Evolutionary conservation across 2,888 invertebrate species (phyloP).

Genomic region (Diaphora mendica): DNA sequence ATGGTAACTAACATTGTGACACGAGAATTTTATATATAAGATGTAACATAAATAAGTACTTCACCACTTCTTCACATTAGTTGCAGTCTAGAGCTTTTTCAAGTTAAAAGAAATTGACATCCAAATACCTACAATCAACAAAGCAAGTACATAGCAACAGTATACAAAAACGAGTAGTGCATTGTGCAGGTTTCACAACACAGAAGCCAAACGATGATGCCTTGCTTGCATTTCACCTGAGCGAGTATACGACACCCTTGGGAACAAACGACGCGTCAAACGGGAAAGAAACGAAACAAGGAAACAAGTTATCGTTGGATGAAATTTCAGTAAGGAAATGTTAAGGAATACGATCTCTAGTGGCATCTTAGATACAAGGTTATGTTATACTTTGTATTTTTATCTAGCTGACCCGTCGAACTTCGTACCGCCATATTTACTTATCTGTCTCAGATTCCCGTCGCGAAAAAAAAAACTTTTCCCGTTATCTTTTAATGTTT

Average conservation of each 20-base stretch:
- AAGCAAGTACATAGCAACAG: conserved; percentile 10
- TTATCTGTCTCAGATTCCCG: too few species aligned
- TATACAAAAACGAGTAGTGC: conserved; percentile 38
- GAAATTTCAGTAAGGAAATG: conserved; percentile 20
- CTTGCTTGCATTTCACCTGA: conserved; percentile 61
- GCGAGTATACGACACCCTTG: conserved; percentile 60
- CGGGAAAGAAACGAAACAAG: neutral
- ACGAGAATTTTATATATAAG: too few species aligned
- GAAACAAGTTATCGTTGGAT: conserved; percentile 14
- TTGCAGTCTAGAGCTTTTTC: neutral
- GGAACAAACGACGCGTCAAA: conserved; percentile 23
- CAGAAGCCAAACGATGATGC: conserved; percentile 57
- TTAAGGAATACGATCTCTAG: conserved; percentile 1
- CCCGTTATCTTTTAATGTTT: too few species aligned
- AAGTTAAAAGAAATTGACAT: neutral
- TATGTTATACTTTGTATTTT: too few species aligned
- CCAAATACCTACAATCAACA: conserved; percentile 1
- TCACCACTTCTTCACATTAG: neutral
- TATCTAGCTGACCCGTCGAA: too few species aligned
- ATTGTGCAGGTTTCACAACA: conserved; percentile 63
- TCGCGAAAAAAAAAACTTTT: too few species aligned
- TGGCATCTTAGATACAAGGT: conserved; percentile 1
- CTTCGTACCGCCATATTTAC: too few species aligned
- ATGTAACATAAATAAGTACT: neutral
- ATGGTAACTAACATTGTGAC: too few species aligned